These are phyloP conservation scores for Drosophila punjabiensis DNA, from an alignment of 1,140 invertebrate genomes.

Conservation along the genomic window DNA sequence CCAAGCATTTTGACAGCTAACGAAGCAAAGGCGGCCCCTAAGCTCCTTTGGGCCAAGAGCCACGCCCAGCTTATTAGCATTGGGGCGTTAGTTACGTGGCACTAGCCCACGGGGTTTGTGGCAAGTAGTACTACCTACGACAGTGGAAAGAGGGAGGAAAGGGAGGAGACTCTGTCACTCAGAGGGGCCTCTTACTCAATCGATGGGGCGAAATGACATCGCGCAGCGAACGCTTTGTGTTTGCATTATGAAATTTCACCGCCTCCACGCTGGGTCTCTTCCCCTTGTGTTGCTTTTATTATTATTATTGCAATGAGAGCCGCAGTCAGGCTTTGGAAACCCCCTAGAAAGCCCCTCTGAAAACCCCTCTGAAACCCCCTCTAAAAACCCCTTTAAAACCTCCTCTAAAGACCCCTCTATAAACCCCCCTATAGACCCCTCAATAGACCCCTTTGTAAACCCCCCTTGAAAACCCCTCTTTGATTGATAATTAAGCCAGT, in stretches of 20 bases:
- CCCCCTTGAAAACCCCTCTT: not conserved
- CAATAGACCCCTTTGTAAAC: no score
- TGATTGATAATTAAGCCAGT: slow-evolving; percentile 51
- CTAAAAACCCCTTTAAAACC: not conserved
- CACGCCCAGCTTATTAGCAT: slow-evolving; percentile 64
- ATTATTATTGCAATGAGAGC: slow-evolving; percentile 13
- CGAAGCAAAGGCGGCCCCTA: slow-evolving; percentile 41
- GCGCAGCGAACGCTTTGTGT: slow-evolving; percentile 7
- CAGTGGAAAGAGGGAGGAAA: not conserved
- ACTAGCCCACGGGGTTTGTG: not conserved
- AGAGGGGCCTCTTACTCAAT: slow-evolving; percentile 34
- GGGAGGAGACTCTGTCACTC: not conserved
- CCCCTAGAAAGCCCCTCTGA: not conserved
- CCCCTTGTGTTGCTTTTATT: not conserved
- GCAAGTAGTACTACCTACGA: not conserved
- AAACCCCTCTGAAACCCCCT: not conserved
- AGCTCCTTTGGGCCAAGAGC: slow-evolving; percentile 27
- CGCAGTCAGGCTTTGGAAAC: not conserved
- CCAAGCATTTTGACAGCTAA: slow-evolving; percentile 52
- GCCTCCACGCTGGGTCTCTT: not conserved
- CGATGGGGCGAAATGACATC: slow-evolving; percentile 32
- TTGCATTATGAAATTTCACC: slow-evolving; percentile 33
- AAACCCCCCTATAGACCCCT: not conserved
- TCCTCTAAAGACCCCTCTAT: not conserved
- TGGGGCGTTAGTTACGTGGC: slow-evolving; percentile 42